Percentiles rank a stretch among this genome's conserved stretches.
Conservation (phyloP, 2,797 vertebrate genomes). For the Luscinia luscinia region DNA sequence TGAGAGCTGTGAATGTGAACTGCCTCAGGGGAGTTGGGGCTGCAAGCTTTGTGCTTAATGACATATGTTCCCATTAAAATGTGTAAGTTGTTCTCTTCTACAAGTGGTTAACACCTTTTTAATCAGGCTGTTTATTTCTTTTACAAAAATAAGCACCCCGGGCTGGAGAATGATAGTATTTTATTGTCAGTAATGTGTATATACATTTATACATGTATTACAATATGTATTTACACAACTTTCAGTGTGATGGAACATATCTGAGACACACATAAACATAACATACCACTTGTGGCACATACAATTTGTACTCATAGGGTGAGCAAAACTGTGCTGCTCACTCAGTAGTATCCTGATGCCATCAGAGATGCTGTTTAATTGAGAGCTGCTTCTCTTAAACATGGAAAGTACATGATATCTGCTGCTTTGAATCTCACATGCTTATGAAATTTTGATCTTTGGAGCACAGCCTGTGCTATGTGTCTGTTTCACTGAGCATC, state of each 20-base stretch:
- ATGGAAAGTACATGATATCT: neutral
- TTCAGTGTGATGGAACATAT: neutral
- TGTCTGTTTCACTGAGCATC: neutral
- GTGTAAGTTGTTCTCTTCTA: conserved; percentile 23
- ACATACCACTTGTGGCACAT: neutral
- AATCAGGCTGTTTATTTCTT: conserved; percentile 29
- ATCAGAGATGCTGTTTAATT: neutral
- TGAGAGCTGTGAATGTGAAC: neutral
- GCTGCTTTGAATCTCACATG: neutral
- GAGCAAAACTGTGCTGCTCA: neutral
- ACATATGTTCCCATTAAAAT: conserved; percentile 49
- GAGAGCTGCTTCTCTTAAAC: neutral
- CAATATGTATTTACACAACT: neutral
- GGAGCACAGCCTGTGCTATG: neutral
- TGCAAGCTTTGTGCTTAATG: conserved; percentile 1
- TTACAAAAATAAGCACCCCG: neutral
- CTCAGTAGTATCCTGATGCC: neutral
- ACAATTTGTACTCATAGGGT: fast-evolving
- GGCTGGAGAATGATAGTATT: neutral
- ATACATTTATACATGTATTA: neutral
- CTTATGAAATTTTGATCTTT: neutral
- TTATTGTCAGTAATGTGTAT: neutral
- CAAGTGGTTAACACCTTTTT: conserved; percentile 46
- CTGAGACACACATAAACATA: neutral
- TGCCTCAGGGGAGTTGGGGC: neutral